Evolutionary conservation across 2,113 vertebrate species (phyloP).

Genomic region (Crotalus helleri): DNA sequence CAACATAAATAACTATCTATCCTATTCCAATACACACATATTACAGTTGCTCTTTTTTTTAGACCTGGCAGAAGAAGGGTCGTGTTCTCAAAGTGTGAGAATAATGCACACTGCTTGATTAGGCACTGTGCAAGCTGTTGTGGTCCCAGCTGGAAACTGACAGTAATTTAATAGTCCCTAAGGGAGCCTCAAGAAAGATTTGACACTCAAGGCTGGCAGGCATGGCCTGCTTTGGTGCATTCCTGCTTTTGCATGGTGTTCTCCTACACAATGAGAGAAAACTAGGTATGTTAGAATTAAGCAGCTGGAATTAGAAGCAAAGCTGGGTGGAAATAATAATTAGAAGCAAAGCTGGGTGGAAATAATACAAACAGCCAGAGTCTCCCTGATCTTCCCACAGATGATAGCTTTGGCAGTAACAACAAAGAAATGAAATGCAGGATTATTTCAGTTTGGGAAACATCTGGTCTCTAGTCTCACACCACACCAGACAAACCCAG

Average conservation of each 20-base stretch:
- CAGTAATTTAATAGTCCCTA: slow-evolving; percentile 66
- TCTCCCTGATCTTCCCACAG: slow-evolving; percentile 72
- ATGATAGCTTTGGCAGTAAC: slow-evolving; percentile 71
- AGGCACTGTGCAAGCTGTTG: slow-evolving; percentile 52
- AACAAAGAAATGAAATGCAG: slow-evolving; percentile 64
- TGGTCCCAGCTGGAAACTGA: slow-evolving; percentile 67
- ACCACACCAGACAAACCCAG: slow-evolving; percentile 22
- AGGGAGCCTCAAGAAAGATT: slow-evolving; percentile 56
- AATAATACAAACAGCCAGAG: slow-evolving; percentile 71
- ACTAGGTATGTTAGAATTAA: slow-evolving; percentile 61
- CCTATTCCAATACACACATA: not conserved
- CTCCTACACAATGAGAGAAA: slow-evolving; percentile 54
- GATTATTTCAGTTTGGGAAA: slow-evolving; percentile 57
- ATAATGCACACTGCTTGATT: slow-evolving; percentile 28
- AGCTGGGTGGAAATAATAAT: slow-evolving; percentile 68
- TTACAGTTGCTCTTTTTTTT: not conserved
- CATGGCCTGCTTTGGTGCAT: slow-evolving; percentile 36
- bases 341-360: slow-evolving; percentile 73
- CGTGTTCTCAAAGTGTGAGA: not conserved
- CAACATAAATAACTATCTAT: slow-evolving; percentile 29
- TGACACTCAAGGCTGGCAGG: slow-evolving; percentile 69
- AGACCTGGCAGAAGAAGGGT: not conserved
- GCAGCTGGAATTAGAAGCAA: slow-evolving; percentile 75
- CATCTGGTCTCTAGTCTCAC: slow-evolving; percentile 70
- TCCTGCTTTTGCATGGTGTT: slow-evolving; percentile 46